These are phyloP conservation scores for Oreortyx pictus DNA, from an alignment of 2,797 vertebrate species.

Conservation along the genomic window DNA sequence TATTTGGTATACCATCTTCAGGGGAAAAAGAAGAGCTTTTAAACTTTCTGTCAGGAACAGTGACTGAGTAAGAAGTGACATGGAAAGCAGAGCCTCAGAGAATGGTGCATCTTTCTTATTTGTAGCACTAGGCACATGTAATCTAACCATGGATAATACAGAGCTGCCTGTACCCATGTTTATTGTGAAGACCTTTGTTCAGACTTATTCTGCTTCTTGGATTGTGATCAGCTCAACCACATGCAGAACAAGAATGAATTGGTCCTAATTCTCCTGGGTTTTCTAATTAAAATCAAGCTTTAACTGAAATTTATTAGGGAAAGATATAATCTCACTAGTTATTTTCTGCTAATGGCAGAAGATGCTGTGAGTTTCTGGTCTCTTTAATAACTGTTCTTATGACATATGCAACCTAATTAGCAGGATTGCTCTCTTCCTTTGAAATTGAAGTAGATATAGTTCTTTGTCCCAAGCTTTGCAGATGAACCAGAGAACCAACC, in stretches of 20 bases:
- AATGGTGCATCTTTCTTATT: neutral
- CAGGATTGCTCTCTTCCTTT: neutral
- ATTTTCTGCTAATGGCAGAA: neutral
- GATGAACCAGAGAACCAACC: no score
- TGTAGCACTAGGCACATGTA: neutral
- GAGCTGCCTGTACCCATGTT: neutral
- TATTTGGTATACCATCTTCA: neutral
- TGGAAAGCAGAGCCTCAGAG: neutral
- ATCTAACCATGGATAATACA: neutral
- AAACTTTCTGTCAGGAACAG: neutral
- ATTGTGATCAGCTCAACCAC: constrained; percentile 54
- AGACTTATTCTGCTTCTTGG: neutral
- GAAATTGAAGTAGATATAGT: neutral
- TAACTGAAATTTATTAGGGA: constrained; percentile 56
- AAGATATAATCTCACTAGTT: constrained; percentile 9
- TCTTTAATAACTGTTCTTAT: neutral
- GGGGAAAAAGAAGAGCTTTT: neutral
- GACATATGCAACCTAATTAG: neutral
- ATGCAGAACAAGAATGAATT: constrained; percentile 63
- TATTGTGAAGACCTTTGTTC: neutral
- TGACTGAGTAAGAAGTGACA: neutral
- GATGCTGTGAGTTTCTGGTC: neutral
- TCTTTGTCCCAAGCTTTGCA: neutral
- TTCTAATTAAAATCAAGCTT: constrained; percentile 44
- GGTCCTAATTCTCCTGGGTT: constrained; percentile 45